Percentiles rank a stretch among this genome's conserved stretches.
Evolutionary conservation across 2,888 invertebrate species (phyloP).

Genomic region (Sepiola atlantica): DNA sequence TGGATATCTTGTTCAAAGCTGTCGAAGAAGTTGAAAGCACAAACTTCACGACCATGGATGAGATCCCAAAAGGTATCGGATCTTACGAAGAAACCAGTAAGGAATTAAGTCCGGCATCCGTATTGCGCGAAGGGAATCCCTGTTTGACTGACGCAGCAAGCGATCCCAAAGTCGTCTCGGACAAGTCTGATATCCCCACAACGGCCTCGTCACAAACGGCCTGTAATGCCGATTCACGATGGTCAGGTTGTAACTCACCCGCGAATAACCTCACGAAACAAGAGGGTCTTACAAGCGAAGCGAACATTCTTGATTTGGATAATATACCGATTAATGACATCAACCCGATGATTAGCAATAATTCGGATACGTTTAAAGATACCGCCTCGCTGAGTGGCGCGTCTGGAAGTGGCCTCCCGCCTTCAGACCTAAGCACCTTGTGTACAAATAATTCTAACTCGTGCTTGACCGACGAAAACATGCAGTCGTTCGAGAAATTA

Average conservation of each 20-base stretch:
- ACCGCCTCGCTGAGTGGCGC: background rate
- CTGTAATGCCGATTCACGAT: background rate
- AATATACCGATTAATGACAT: slow-evolving; percentile 37
- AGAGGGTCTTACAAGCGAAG: background rate
- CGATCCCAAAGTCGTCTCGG: background rate
- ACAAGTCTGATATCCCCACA: background rate
- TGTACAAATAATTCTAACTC: slow-evolving; percentile 2
- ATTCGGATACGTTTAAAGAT: slow-evolving; percentile 43
- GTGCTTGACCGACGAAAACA: background rate
- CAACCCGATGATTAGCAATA: slow-evolving; percentile 47
- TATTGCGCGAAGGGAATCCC: background rate
- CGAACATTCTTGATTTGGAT: slow-evolving; percentile 24
- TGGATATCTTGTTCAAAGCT: slow-evolving; percentile 63
- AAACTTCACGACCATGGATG: slow-evolving; percentile 33
- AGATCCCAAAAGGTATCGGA: background rate
- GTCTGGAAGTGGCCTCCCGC: background rate
- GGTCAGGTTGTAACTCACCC: background rate
- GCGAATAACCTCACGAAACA: background rate
- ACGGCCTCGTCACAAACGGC: background rate
- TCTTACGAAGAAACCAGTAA: background rate
- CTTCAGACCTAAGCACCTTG: slow-evolving; percentile 24
- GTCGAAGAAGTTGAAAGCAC: slow-evolving; percentile 63
- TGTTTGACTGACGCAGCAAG: background rate
- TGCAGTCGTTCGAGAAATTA: slow-evolving; percentile 55
- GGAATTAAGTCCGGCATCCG: background rate